Percentiles rank a stretch among this genome's conserved stretches.
Evolutionary conservation across 2,888 invertebrate genomes (phyloP).

Genomic region (Agrotis exclamationis): DNA sequence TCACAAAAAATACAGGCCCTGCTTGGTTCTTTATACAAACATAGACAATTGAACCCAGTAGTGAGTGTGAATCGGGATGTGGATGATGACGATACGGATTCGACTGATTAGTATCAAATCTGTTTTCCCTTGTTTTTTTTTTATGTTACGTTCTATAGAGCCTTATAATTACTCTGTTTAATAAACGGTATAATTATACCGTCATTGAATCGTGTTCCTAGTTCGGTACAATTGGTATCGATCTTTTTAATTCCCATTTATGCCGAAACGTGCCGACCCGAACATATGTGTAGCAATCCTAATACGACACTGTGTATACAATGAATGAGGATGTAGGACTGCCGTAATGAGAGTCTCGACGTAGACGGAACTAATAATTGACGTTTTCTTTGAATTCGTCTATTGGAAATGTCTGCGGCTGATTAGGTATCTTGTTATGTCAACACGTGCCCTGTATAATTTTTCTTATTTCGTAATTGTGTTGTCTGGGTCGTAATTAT

Average conservation of each 20-base stretch:
- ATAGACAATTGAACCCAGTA: too few species aligned
- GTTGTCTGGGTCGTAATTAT: neutral
- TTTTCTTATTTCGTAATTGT: too few species aligned
- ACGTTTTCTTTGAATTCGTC: neutral
- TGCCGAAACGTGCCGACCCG: neutral
- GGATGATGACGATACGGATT: too few species aligned
- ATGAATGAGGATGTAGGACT: conserved; percentile 30
- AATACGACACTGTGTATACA: conserved; percentile 18
- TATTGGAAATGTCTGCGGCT: neutral
- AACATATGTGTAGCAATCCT: neutral
- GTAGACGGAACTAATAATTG: conserved; percentile 26
- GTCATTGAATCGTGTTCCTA: too few species aligned
- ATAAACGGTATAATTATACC: too few species aligned
- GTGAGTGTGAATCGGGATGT: neutral
- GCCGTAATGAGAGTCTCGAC: conserved; percentile 15
- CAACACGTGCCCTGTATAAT: neutral
- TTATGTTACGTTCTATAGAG: too few species aligned
- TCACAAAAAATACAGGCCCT: too few species aligned
- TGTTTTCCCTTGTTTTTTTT: too few species aligned
- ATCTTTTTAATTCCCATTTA: neutral
- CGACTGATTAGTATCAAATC: neutral
- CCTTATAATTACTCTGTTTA: too few species aligned
- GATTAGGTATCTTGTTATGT: neutral
- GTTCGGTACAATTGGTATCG: neutral
- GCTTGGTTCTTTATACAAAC: too few species aligned